Base-by-base conservation (phyloP, 2,797 vertebrate genomes). In the Cyclura pinguis region DNA sequence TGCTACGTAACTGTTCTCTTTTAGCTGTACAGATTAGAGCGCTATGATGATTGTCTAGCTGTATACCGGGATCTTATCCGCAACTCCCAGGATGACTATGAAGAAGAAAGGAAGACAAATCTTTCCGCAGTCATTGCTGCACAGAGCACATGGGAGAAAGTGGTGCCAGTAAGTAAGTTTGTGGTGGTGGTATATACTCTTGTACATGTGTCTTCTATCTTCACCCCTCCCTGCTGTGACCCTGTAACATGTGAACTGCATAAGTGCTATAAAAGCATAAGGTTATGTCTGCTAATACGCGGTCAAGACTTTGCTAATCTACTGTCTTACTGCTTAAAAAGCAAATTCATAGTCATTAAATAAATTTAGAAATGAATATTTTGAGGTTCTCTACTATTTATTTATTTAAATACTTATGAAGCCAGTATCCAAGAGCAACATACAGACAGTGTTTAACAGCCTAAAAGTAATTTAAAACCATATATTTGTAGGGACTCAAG, bases 31-130 rank as follows among this genome's bases (percentile, higher is more conserved):
- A 98, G 98, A 87, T 94, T 99, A 95, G 99, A 99, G 95, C 98
- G 98, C 80, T 99, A 99, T 0, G 96, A 98, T 0, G 99, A 99
- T 20, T 99, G 99, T 94, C 97, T 98, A 95, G 96, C 97, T 0
- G 98, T 99, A 0, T 99, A 99, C 96, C 98, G 98, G 10, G 99
- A 99, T 92, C 98, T 99, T 47, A 99, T 99, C 96, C 98, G 99
- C 89, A 99, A 99, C 96, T 99, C 99, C 59, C 99, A 99, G 97
- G 99, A 99, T 88, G 99, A 99, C 90, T 99, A 99, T 38, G 99
- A 99, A 91, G 99, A 99, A 93, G 99, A 99, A 96, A 98, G 99
- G 89, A 99, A 99, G 96, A 99, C 99, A 80, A 99, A 99, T 94
- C 97, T 99, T 64, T 98, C 98, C 29, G 99, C 99, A 27, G 99